phyloP scores from a whole-genome alignment of 2,888 invertebrate genomes.

The Unio pictorum region DNA sequence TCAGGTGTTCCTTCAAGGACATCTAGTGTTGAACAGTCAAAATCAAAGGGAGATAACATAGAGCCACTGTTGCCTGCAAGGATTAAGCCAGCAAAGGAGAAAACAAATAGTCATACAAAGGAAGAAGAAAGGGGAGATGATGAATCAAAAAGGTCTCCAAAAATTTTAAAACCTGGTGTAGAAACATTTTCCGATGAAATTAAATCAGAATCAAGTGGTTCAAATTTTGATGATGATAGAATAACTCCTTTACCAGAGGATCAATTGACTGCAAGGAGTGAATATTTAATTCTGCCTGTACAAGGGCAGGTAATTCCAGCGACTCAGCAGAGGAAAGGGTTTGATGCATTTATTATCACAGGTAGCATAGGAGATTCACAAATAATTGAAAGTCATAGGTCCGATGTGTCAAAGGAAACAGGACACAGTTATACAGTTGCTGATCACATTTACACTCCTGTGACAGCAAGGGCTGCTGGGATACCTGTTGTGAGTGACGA shows the following conservation, averaged over 20 bases:
- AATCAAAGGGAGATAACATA: slow-evolving; percentile 12
- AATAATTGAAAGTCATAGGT: slow-evolving; percentile 15
- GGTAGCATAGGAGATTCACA: slow-evolving; percentile 27
- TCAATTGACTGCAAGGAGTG: slow-evolving; percentile 20
- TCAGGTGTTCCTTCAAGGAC: slow-evolving; percentile 26
- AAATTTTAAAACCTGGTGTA: too few species aligned
- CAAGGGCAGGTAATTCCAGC: background rate
- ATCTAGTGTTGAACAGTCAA: slow-evolving; percentile 11
- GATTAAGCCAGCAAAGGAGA: slow-evolving; percentile 78
- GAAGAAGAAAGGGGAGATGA: slow-evolving; percentile 79
- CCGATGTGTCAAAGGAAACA: slow-evolving; percentile 25
- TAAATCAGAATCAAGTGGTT: slow-evolving; percentile 11
- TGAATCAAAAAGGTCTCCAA: slow-evolving; percentile 21
- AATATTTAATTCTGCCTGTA: slow-evolving; percentile 1
- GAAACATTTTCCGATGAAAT: too few species aligned
- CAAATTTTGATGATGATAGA: slow-evolving; percentile 29
- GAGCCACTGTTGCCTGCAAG: slow-evolving; percentile 78
- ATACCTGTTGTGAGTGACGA: slow-evolving; percentile 61
- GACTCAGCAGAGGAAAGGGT: slow-evolving; percentile 5
- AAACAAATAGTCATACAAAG: slow-evolving; percentile 78
- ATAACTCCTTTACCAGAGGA: slow-evolving; percentile 43
- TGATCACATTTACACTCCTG: slow-evolving; percentile 49
- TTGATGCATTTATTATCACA: slow-evolving; percentile 31
- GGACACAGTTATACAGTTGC: slow-evolving; percentile 57
- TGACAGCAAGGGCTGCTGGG: slow-evolving; percentile 62